Evolutionary conservation across 2,888 invertebrate species (phyloP).

Genomic region (Belgica antarctica): DNA sequence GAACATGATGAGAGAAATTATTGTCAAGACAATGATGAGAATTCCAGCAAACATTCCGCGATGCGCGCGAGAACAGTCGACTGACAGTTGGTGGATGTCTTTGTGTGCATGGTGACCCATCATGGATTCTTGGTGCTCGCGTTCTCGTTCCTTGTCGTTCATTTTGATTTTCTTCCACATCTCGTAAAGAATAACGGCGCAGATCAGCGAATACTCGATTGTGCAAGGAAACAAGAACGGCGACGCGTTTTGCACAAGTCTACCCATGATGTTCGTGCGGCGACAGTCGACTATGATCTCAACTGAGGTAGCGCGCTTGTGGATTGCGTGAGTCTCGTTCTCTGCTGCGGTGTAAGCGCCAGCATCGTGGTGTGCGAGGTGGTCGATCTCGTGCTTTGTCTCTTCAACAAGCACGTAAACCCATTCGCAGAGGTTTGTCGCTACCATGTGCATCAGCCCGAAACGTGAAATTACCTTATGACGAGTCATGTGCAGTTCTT

Average conservation of each 20-base stretch:
- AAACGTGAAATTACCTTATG: constrained; percentile 69
- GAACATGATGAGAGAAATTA: constrained; percentile 78
- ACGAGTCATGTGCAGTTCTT: constrained; percentile 61
- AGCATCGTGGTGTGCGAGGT: constrained; percentile 56
- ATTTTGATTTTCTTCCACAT: constrained; percentile 75
- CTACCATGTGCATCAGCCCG: constrained; percentile 87
- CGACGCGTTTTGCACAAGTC: constrained; percentile 60
- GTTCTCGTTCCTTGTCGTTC: constrained; percentile 46
- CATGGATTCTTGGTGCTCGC: constrained; percentile 45
- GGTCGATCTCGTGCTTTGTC: constrained; percentile 75
- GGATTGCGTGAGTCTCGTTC: constrained; percentile 34
- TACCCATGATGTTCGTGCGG: constrained; percentile 61
- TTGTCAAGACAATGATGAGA: constrained; percentile 70
- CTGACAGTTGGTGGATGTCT: constrained; percentile 61
- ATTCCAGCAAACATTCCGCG: constrained; percentile 68
- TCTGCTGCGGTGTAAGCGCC: not conserved
- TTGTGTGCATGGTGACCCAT: constrained; percentile 35
- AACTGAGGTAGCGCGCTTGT: constrained; percentile 45
- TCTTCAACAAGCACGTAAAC: constrained; percentile 76
- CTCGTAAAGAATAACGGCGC: constrained; percentile 76
- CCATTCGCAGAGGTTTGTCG: constrained; percentile 86
- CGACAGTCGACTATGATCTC: constrained; percentile 53
- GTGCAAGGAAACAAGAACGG: constrained; percentile 79
- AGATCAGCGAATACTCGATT: constrained; percentile 81
- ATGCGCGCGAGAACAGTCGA: constrained; percentile 76